These are phyloP conservation scores for Campoletis sonorensis DNA, from an alignment of 1,140 invertebrate genomes.

Conservation along the genomic window DNA sequence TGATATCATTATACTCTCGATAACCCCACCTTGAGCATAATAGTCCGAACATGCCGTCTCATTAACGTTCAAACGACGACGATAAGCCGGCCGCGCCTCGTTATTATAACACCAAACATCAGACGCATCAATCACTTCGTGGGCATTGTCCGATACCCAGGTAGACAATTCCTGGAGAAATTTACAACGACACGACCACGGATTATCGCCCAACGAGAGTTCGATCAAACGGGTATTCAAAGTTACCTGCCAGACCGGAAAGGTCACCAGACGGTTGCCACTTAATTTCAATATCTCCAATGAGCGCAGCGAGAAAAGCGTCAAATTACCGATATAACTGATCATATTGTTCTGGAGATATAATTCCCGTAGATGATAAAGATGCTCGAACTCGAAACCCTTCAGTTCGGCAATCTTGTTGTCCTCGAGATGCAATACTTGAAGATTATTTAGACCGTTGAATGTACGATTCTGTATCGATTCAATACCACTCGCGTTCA, in stretches of 20 bases:
- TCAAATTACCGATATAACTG: slow-evolving; percentile 86
- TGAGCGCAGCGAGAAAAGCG: slow-evolving; percentile 85
- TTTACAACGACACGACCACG: slow-evolving; percentile 93
- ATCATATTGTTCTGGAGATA: slow-evolving; percentile 93
- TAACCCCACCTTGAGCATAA: slow-evolving; percentile 87
- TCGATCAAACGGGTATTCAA: slow-evolving; percentile 84
- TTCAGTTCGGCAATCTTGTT: slow-evolving; percentile 88
- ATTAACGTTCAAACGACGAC: slow-evolving; percentile 87
- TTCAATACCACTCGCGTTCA: slow-evolving; percentile 91
- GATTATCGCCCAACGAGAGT: slow-evolving; percentile 87
- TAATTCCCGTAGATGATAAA: slow-evolving; percentile 87
- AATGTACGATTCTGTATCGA: slow-evolving; percentile 94
- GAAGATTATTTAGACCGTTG: slow-evolving; percentile 89
- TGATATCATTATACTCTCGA: slow-evolving; percentile 88
- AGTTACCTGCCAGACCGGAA: slow-evolving; percentile 90
- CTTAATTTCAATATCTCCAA: slow-evolving; percentile 89
- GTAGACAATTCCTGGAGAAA: slow-evolving; percentile 90
- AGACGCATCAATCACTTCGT: slow-evolving; percentile 86
- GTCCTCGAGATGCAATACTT: slow-evolving; percentile 90
- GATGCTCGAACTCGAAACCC: slow-evolving; percentile 93
- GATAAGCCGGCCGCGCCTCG: slow-evolving; percentile 83
- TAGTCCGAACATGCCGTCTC: slow-evolving; percentile 89
- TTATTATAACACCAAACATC: slow-evolving; percentile 89
- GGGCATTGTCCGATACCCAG: slow-evolving; percentile 89
- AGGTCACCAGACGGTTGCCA: slow-evolving; percentile 88